Base-by-base conservation (phyloP, 2,888 invertebrate genomes). In the Polydrusus pterygomalis region DNA sequence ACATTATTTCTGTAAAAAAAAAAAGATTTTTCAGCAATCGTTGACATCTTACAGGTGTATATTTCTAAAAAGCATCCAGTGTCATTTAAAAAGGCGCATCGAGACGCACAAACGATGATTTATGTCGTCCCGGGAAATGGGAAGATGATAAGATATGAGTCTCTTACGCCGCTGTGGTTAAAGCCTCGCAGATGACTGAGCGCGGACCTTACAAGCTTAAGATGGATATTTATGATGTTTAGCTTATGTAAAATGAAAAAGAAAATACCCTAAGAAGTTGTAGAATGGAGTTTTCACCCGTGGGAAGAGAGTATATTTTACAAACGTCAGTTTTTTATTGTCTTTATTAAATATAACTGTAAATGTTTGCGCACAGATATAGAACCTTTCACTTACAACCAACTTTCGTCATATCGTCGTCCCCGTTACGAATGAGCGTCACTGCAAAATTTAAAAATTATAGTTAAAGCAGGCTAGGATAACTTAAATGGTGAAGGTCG, bases 71-170 rank as follows among this genome's bases (percentile, higher is more conserved):
- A 60, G 8, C 10, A 38, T 60, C 58, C 38, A 60, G 38, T 6
- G 11, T 11, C 38, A 18, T 60, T 60, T 60, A 60, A 60, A 38
- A 60, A 9, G 58, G 38, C 38, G 38, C 34, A 38, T 1, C 10
- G 38, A 38, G 38, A 38, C 38, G 15, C 15, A 17, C 38, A 60
- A 60, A 60, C 38, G 58, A 38, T 60, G 58, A 60, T 60, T 60
- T 60, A 60, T 60, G 58, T 18, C 34, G 15, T 60, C 58, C n/a
- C 18, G 10, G 17, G 38, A 15, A 30, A 38, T 0, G 10, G 11
- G 9, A 30, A 60, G 17, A 60, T 38, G 58, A 60, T 38, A 25
- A 38, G 38, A 60, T 38, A 40, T 38, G 38, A 15, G 15, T 60
- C 58, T 60, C 6, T 38, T 17, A 15, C 17, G 58, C n/a, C 54